A percentile compares a stretch with the other conserved stretches of the same genome.
These are phyloP conservation scores for Globodera ellingtonae DNA, from an alignment of 1,140 invertebrate species.

Conservation along the genomic window DNA sequence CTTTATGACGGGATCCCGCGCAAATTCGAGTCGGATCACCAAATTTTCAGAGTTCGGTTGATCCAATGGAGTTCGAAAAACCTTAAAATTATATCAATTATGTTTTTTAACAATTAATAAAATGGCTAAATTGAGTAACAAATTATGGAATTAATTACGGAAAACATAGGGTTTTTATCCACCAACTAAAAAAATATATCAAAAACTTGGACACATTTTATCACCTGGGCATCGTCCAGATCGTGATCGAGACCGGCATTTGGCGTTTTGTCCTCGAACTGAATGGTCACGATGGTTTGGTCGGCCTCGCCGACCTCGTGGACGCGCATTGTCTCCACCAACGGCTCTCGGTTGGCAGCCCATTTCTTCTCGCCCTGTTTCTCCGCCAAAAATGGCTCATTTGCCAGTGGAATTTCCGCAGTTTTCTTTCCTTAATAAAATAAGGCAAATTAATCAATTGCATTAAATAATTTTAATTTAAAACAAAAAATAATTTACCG, in stretches of 20 bases:
- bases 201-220: too few relatives aligned
- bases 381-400: neutral
- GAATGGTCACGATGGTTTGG: neutral
- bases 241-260: slow-evolving; percentile 20
- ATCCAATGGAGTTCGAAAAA: slow-evolving; percentile 19
- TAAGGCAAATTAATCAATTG: neutral
- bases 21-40: slow-evolving; percentile 14
- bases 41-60: slow-evolving; percentile 14
- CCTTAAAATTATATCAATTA: neutral
- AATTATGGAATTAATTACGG: too few relatives aligned
- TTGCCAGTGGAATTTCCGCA: slow-evolving; percentile 11
- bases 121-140: too few relatives aligned
- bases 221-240: slow-evolving; percentile 13
- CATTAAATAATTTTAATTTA: neutral
- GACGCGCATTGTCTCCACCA: slow-evolving; percentile 12
- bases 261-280: neutral
- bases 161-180: too few relatives aligned
- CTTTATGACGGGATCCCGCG: neutral
- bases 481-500: neutral
- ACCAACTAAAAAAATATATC: too few relatives aligned
- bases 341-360: slow-evolving; percentile 1
- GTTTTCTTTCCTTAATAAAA: neutral
- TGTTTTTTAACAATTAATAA: too few relatives aligned
- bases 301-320: neutral
- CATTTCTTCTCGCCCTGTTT: slow-evolving; percentile 2